Conservation (phyloP, 2,797 vertebrate species). For the Liasis olivaceus region DNA sequence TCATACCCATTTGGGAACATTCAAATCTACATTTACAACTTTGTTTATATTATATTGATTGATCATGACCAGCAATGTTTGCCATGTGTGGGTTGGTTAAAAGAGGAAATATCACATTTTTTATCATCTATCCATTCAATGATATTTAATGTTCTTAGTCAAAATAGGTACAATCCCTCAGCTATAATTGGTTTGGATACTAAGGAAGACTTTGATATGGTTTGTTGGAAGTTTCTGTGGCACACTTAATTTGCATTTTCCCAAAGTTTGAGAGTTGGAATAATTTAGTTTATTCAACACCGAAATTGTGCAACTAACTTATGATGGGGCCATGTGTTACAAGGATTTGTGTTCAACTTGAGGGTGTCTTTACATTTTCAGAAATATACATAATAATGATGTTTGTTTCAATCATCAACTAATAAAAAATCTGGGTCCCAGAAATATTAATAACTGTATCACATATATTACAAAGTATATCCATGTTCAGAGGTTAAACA, state of each 20-base stretch:
- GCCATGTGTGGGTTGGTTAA: background rate
- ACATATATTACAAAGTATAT: constrained; percentile 5
- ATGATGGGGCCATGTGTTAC: background rate
- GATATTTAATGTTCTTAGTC: background rate
- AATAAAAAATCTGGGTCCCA: background rate
- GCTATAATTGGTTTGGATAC: background rate
- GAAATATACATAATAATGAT: background rate
- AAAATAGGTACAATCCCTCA: background rate
- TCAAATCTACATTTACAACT: constrained; percentile 11
- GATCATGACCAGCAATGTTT: background rate
- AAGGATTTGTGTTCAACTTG: background rate
- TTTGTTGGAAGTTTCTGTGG: background rate
- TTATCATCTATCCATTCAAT: background rate
- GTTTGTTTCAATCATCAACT: background rate
- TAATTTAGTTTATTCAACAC: background rate
- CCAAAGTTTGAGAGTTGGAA: background rate
- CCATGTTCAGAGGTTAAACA: constrained; percentile 3
- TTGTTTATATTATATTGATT: background rate
- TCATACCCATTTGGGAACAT: background rate
- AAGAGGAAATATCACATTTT: background rate
- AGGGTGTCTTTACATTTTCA: background rate
- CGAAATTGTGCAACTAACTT: background rate
- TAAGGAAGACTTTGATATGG: background rate
- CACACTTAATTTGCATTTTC: background rate
- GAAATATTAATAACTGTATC: background rate